These are phyloP conservation scores for Aegithalos caudatus DNA, from an alignment of 2,113 vertebrate species.

Conservation along the genomic window DNA sequence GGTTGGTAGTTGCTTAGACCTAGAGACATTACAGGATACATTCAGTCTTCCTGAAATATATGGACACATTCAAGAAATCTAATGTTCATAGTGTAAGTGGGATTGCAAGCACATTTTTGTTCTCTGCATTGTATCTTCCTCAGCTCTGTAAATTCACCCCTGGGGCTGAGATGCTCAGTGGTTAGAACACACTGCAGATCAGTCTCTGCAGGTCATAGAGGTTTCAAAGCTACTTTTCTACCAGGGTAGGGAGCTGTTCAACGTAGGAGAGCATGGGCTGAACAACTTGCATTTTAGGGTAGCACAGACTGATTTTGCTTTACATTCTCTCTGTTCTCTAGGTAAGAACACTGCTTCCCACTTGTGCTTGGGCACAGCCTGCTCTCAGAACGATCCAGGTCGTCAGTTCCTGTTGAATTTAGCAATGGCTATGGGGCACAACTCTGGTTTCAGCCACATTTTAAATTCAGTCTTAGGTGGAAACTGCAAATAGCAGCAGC, in stretches of 20 bases:
- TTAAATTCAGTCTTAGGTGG: not conserved
- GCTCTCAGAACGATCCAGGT: not conserved
- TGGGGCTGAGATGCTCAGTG: not conserved
- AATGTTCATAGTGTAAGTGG: not conserved
- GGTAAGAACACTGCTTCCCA: not conserved
- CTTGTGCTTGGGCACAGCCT: not conserved
- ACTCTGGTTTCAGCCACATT: not conserved
- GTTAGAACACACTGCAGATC: not conserved
- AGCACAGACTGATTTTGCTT: not conserved
- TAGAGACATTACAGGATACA: not conserved
- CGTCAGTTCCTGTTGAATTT: not conserved
- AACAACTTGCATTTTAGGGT: not conserved
- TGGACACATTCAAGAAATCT: not conserved
- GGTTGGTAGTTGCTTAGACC: not conserved
- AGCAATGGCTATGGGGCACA: not conserved
- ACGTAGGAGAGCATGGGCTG: not conserved
- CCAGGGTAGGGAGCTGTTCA: not conserved
- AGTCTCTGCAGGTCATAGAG: not conserved
- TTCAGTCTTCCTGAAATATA: not conserved
- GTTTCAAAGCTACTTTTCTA: not conserved
- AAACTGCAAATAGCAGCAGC: not conserved
- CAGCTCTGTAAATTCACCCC: not conserved
- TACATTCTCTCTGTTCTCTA: not conserved
- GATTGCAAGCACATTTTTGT: not conserved
- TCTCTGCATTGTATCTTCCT: not conserved